A percentile compares a stretch with the other conserved stretches of the same genome.
Evolutionary conservation across 2,888 invertebrate species (phyloP).

Genomic region (Antheraea yamamai): DNA sequence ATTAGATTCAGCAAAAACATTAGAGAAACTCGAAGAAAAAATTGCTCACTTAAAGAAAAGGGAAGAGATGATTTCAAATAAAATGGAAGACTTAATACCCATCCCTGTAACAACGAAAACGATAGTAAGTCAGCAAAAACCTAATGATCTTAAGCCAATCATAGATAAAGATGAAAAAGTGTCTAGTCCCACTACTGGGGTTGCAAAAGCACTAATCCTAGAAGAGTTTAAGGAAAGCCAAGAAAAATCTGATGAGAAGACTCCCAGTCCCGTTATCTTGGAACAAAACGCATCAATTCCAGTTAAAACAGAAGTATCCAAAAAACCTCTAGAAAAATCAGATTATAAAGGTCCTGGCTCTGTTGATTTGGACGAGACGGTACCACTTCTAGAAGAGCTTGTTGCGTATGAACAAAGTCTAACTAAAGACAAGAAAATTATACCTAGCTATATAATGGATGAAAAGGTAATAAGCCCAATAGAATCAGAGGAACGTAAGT

Average conservation of each 20-base stretch:
- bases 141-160: neutral
- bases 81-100: neutral
- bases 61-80: slow-evolving; percentile 42
- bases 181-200: slow-evolving; percentile 35
- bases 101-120: neutral
- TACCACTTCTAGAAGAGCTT: slow-evolving; percentile 19
- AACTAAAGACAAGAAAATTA: slow-evolving; percentile 18
- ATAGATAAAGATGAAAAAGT: slow-evolving; percentile 55
- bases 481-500: slow-evolving; percentile 22
- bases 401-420: slow-evolving; percentile 20
- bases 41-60: slow-evolving; percentile 63
- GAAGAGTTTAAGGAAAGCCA: slow-evolving; percentile 18
- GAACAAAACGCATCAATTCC: slow-evolving; percentile 16
- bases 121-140: neutral
- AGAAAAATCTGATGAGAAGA: neutral
- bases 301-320: neutral
- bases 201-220: slow-evolving; percentile 23
- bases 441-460: slow-evolving; percentile 7
- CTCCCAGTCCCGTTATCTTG: neutral
- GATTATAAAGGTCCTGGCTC: slow-evolving; percentile 29
- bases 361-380: slow-evolving; percentile 12
- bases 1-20: slow-evolving; percentile 67
- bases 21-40: slow-evolving; percentile 76
- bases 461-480: slow-evolving; percentile 13
- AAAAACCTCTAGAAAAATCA: slow-evolving; percentile 7